Percentiles rank a stretch among this genome's conserved stretches.
Conservation (phyloP, 2,888 invertebrate genomes). For the Drosophila nigricruria region DNA sequence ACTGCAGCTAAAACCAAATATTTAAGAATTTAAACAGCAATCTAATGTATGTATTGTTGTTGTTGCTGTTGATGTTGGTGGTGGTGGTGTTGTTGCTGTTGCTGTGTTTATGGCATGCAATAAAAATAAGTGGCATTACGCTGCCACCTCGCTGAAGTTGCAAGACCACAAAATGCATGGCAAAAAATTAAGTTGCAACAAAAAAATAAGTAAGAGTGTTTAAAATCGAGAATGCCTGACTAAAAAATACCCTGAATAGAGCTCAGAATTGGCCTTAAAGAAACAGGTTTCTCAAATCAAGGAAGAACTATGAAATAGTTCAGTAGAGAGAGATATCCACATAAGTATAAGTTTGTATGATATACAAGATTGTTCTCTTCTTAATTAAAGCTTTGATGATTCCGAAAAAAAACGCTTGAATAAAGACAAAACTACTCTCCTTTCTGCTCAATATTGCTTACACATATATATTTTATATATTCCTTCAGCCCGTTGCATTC, state of each 20-base stretch:
- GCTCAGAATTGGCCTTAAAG: fast-evolving
- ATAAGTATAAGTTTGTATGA: not conserved
- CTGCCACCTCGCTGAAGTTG: constrained; percentile 60
- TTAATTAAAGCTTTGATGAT: not conserved
- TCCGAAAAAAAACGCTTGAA: not conserved
- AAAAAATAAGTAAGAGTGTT: constrained; percentile 6
- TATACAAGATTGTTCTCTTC: not conserved
- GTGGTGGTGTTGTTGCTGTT: constrained; percentile 27
- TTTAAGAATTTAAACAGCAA: constrained; percentile 36
- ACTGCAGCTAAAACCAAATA: constrained; percentile 14
- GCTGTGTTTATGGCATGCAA: constrained; percentile 57
- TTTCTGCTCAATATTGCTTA: not conserved
- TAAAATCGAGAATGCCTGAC: not conserved
- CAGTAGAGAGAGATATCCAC: too few species aligned
- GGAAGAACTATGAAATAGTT: not conserved
- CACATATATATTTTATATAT: not conserved
- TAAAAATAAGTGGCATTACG: constrained; percentile 70
- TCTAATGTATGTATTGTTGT: not conserved
- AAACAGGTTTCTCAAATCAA: not conserved
- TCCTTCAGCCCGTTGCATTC: not conserved
- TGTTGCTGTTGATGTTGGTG: constrained; percentile 25
- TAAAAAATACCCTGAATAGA: not conserved
- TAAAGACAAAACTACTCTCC: not conserved
- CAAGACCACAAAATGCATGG: constrained; percentile 56
- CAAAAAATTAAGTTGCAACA: constrained; percentile 60